phyloP scores from a whole-genome alignment of 37 sponge, comb jelly and placozoan species.

The Aplysina aerophoba region DNA sequence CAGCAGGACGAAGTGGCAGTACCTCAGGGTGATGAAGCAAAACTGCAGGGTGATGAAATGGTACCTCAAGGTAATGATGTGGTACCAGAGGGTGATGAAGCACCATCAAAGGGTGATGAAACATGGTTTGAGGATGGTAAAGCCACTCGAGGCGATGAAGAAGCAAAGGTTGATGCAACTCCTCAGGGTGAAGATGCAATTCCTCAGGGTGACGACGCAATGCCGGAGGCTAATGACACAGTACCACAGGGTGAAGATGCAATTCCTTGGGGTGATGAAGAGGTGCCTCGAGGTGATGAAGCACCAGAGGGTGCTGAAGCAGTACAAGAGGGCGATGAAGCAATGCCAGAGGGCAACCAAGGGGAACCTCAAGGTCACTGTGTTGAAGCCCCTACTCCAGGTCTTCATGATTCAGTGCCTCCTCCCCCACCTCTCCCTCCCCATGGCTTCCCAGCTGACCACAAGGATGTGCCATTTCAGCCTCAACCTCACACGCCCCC shows the following conservation, averaged over 20 bases:
- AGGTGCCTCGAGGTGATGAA: background rate
- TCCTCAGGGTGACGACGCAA: too few species aligned
- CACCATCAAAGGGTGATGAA: too few species aligned
- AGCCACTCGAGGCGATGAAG: too few species aligned
- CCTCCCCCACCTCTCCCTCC: conserved; percentile 58
- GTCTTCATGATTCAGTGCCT: background rate
- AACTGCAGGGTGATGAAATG: too few species aligned
- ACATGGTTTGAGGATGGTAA: too few species aligned
- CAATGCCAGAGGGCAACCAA: background rate
- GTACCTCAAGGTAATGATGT: too few species aligned
- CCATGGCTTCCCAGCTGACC: conserved; percentile 1
- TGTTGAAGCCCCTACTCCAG: background rate
- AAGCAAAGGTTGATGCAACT: background rate
- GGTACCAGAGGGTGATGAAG: too few species aligned
- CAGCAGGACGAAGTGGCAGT: too few species aligned
- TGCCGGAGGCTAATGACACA: too few species aligned
- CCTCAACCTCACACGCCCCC: background rate
- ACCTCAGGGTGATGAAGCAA: too few species aligned
- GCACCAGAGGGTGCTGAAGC: background rate
- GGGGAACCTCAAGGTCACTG: background rate
- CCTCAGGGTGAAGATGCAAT: background rate
- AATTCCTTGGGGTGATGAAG: background rate
- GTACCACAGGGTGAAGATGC: too few species aligned
- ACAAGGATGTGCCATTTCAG: conserved; percentile 3
- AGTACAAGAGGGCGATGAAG: conserved; percentile 10